Conservation (phyloP, 2,113 vertebrate genomes). For the Micronycteris hirsuta region DNA sequence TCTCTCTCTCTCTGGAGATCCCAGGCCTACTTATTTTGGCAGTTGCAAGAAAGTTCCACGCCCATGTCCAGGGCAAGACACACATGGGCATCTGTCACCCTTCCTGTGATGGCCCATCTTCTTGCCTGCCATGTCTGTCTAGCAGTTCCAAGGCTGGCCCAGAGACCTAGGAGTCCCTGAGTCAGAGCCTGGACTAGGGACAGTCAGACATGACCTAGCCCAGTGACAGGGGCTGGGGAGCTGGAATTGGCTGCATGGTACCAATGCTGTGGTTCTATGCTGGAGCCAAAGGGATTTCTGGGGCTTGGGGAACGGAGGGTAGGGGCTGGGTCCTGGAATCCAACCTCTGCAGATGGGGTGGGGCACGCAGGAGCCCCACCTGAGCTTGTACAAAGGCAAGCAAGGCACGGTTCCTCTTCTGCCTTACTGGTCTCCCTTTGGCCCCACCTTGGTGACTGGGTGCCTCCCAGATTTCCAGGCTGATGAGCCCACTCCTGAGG, state of each 20-base stretch:
- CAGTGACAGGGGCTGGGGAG: neutral
- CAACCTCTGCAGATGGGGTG: neutral
- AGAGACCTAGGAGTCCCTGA: neutral
- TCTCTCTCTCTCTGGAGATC: neutral
- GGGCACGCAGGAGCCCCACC: neutral
- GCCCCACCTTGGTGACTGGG: neutral
- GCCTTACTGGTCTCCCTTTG: neutral
- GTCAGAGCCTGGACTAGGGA: neutral
- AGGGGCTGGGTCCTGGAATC: neutral
- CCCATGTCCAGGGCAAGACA: neutral
- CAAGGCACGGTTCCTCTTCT: neutral
- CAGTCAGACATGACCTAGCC: neutral
- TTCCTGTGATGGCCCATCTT: neutral
- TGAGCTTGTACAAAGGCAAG: neutral
- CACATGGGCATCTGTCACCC: neutral
- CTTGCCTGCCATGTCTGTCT: neutral
- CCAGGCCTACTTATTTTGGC: neutral
- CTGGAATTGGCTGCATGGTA: neutral
- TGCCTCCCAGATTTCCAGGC: neutral
- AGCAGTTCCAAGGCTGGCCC: neutral
- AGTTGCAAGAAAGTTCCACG: neutral
- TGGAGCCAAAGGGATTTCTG: neutral
- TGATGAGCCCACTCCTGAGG: no score
- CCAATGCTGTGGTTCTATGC: no score
- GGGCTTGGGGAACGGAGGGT: neutral